Base-by-base conservation (phyloP, 2,888 invertebrate genomes). In the Synergus laeviventris region DNA sequence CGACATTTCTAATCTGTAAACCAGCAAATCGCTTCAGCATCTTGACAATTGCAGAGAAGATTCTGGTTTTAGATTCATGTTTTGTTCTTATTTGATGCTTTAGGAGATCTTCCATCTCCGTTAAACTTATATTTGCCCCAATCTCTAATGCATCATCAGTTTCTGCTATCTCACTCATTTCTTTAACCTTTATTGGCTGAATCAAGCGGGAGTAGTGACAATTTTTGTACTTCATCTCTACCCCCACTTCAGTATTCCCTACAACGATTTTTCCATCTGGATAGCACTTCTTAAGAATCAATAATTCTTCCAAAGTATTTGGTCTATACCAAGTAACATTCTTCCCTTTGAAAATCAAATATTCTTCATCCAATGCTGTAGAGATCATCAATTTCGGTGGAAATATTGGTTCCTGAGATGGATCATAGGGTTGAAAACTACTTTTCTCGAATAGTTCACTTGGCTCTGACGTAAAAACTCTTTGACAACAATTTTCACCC, bases 21-120 rank as follows among this genome's bases (percentile, higher is more conserved):
- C 98, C 97, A 54, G 97, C 98, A 92, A 98, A 98, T 94, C 96
- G 97, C 88, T 96, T 94, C 31, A 98, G 91, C 95, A 98, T 98
- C 74, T 96, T 94, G 9, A 94, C 92, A 36, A 96, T 93, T n/a
- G 95, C 93, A 86, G 92, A 91, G 84, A 94, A 95, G 75, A 94
- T 91, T 86, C 93, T 92, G 0, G 93, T 93, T 89, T 93, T 93
- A 24, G 89, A 87, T 81, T 92, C 92, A 81, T 90, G 90, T 74
- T 89, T 86, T 66, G 89, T 88, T 21, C 90, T 85, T 12, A 95
- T 93, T 83, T 93, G 91, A 16, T 92, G 83, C 74, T 92, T 91
- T 8, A 97, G 92, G 61, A 91, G 91, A 1, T 92, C 91, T 87
- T 97, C 95, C 83, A 98, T 91, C 39, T 95, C 93, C 74, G 93